A percentile compares a stretch with the other conserved stretches of the same genome.
phyloP scores from a whole-genome alignment of 2,797 vertebrate species.

The Cichlasoma orientale region DNA sequence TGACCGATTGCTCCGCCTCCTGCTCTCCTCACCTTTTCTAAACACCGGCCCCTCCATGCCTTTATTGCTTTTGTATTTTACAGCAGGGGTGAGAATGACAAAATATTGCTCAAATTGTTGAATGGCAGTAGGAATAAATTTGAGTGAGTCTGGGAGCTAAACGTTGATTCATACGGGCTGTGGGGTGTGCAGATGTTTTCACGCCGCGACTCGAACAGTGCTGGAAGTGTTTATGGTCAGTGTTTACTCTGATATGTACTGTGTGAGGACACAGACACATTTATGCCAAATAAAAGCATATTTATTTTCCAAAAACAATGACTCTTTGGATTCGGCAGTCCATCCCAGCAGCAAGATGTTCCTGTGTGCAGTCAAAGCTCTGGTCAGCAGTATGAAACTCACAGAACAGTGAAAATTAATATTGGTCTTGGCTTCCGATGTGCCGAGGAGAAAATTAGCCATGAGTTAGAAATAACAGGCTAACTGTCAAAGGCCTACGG shows the following conservation, averaged over 20 bases:
- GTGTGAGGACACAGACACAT: constrained; percentile 1
- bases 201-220: constrained; percentile 21
- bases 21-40: not conserved
- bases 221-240: constrained; percentile 28
- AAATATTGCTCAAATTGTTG: constrained; percentile 1
- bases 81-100: not conserved
- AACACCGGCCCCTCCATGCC: not conserved
- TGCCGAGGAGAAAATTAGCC: constrained; percentile 73
- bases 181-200: constrained; percentile 37
- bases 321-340: constrained; percentile 8
- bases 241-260: constrained; percentile 27
- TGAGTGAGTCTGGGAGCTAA: constrained; percentile 15
- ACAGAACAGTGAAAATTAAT: constrained; percentile 60
- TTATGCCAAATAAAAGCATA: constrained; percentile 22
- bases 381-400: constrained; percentile 58
- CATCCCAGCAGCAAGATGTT: constrained; percentile 14
- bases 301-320: constrained; percentile 21
- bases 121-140: constrained; percentile 1
- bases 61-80: not conserved
- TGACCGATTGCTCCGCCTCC: not conserved
- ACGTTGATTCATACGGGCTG: constrained; percentile 13
- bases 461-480: constrained; percentile 63
- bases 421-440: constrained; percentile 73
- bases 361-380: constrained; percentile 47
- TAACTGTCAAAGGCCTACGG: constrained; percentile 51